Evolutionary conservation across 53 echinoderm and acorn worm genomes (phyloP), one percentile per base, ranked within the genome.

Genomic region (Mesocentrotus franciscanus): DNA sequence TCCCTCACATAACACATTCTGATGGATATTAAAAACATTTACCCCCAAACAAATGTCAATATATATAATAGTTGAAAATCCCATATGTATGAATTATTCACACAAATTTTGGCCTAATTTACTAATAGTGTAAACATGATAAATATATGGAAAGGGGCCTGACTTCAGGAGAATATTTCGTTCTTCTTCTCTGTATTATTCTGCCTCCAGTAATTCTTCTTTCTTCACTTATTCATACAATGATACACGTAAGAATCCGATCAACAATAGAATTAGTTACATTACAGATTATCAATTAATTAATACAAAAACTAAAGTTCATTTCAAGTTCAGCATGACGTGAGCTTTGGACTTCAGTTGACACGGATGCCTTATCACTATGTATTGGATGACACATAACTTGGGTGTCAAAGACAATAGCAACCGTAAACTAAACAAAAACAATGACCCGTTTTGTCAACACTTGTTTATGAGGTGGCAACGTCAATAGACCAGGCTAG

Each of bases 391-490:
- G 84, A 84, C 84, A 84, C 84, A 84, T 84, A 24, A 24, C 22
- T 0, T 49, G 55, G 56, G 20, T 22, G 84, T 49, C 90, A 90
- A 90, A 90, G 60, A 90, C 90, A 90, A 90, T 61, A 61, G 61
- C 61, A 30, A 90, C 61, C 36, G 13, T 55, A 60, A 90, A 33
- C 10, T 55, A 39, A 84, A 84, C 84, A 84, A 84, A 84, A 84
- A 84, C 84, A 84, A 84, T 55, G 22, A 6, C 84, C 84, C 84
- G 84, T 42, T 90, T 90, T 90, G 90, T 90, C 90, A 90, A 90
- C 90, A 90, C 90, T 60, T 90, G 90, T 61, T 90, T 60, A 90
- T 14, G 90, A 90, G 90, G 90, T 90, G 90, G 60, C 61, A 60
- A 61, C 60, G 60, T 90, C 90, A 90, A 90, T 32, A 90, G 27